These are phyloP conservation scores for Eolophus roseicapilla DNA, from an alignment of 2,113 vertebrate species.

Conservation along the genomic window DNA sequence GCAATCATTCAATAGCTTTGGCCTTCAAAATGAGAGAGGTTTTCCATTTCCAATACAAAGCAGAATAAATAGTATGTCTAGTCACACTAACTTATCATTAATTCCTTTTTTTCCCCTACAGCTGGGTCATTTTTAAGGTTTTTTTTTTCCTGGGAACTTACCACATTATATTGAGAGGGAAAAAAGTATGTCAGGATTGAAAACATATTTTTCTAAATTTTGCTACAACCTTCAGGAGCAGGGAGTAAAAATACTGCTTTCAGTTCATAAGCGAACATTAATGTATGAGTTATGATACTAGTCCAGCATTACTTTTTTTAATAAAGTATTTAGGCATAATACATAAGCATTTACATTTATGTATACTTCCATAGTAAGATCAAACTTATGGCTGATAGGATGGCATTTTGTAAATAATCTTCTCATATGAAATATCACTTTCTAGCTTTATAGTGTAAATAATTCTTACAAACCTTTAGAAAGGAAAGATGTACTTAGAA, in stretches of 20 bases:
- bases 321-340: conserved; percentile 26
- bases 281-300: not conserved
- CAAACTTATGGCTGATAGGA: conserved; percentile 34
- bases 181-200: conserved; percentile 58
- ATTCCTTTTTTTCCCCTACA: conserved; percentile 58
- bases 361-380: conserved; percentile 22
- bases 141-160: conserved; percentile 70
- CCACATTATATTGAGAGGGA: conserved; percentile 58
- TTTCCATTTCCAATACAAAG: not conserved
- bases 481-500: conserved; percentile 13
- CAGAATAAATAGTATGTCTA: not conserved
- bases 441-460: not conserved
- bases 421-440: not conserved
- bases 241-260: conserved; percentile 9
- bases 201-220: conserved; percentile 34
- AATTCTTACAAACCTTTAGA: conserved; percentile 33
- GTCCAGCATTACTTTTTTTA: not conserved
- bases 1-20: not conserved
- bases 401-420: conserved; percentile 23
- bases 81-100: conserved; percentile 78
- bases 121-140: conserved; percentile 28
- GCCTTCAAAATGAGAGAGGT: not conserved
- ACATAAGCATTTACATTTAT: conserved; percentile 9
- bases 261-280: not conserved
- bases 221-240: conserved; percentile 22